Conservation (phyloP, 2,113 vertebrate genomes). For the Cryptotis parvus region DNA sequence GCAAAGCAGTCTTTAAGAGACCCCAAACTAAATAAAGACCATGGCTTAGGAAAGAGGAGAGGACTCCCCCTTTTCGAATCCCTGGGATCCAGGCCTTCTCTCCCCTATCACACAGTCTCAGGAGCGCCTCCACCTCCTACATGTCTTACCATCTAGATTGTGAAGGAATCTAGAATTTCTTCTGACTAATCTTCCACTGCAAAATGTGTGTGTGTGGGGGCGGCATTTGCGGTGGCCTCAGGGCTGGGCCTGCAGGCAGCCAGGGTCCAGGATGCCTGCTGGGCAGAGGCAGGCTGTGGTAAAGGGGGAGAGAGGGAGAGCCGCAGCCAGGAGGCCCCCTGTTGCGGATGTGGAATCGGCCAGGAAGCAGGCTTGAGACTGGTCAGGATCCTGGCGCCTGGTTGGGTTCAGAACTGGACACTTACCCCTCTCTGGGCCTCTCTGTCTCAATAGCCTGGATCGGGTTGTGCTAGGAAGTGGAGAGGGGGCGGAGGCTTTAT, state of each 20-base stretch:
- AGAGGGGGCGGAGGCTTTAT: conserved; percentile 25
- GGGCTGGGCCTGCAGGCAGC: conserved; percentile 37
- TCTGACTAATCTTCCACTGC: conserved; percentile 64
- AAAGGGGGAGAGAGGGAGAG: conserved; percentile 65
- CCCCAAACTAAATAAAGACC: conserved; percentile 80
- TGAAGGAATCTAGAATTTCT: conserved; percentile 82
- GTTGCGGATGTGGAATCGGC: conserved; percentile 76
- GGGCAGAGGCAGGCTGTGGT: conserved; percentile 64
- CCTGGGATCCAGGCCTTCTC: conserved; percentile 76
- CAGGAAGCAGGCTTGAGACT: conserved; percentile 60
- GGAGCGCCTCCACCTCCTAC: conserved; percentile 71
- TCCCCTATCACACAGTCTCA: conserved; percentile 49
- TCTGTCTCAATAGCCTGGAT: conserved; percentile 70
- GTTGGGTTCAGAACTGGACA: conserved; percentile 57
- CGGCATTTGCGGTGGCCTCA: conserved; percentile 57
- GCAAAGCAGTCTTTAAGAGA: conserved; percentile 66
- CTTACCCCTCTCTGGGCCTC: conserved; percentile 66
- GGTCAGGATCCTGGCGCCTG: conserved; percentile 40
- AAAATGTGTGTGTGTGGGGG: conserved; percentile 19
- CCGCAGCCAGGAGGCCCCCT: conserved; percentile 41
- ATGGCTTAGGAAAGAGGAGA: conserved; percentile 56
- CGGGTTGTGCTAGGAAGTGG: conserved; percentile 7
- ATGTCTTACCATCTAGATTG: conserved; percentile 73
- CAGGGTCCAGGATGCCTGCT: not conserved
- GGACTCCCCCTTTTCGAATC: conserved; percentile 61